Conservation (phyloP, 2,888 invertebrate genomes). For the Noctua fimbriata region DNA sequence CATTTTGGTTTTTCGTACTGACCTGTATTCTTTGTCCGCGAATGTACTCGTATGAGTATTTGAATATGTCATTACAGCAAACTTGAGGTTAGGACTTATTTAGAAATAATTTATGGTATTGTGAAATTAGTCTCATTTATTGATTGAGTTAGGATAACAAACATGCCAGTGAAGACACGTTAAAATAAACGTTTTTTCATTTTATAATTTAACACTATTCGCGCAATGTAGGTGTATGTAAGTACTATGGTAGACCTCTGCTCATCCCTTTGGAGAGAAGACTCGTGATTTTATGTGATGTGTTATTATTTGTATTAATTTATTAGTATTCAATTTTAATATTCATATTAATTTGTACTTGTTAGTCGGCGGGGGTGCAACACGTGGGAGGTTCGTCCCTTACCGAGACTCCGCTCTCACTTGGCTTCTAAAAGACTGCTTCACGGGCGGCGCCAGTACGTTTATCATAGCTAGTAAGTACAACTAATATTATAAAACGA, state of each 20-base stretch:
- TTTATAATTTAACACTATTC: too few species aligned
- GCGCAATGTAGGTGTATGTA: too few species aligned
- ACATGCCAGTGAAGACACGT: neutral
- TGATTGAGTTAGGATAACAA: neutral
- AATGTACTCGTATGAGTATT: neutral
- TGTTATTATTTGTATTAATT: neutral
- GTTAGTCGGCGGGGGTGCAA: slow-evolving; percentile 78
- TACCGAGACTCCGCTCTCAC: slow-evolving; percentile 95
- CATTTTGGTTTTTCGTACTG: too few species aligned
- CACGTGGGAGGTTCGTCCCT: slow-evolving; percentile 91
- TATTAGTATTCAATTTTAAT: neutral
- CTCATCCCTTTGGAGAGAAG: neutral
- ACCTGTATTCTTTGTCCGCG: too few species aligned
- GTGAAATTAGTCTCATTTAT: neutral
- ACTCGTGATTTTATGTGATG: neutral
- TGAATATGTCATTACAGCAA: neutral
- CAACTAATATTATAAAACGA: slow-evolving; percentile 39
- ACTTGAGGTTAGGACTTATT: neutral
- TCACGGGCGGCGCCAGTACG: slow-evolving; percentile 94
- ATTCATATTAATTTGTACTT: neutral
- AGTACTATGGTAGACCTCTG: neutral
- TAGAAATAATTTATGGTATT: slow-evolving; percentile 1
- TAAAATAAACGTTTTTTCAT: too few species aligned
- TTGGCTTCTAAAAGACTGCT: slow-evolving; percentile 95
- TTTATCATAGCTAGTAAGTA: slow-evolving; percentile 95